Base-by-base conservation (phyloP, 2,113 vertebrate genomes). In the Forbesichthys agassizii region DNA sequence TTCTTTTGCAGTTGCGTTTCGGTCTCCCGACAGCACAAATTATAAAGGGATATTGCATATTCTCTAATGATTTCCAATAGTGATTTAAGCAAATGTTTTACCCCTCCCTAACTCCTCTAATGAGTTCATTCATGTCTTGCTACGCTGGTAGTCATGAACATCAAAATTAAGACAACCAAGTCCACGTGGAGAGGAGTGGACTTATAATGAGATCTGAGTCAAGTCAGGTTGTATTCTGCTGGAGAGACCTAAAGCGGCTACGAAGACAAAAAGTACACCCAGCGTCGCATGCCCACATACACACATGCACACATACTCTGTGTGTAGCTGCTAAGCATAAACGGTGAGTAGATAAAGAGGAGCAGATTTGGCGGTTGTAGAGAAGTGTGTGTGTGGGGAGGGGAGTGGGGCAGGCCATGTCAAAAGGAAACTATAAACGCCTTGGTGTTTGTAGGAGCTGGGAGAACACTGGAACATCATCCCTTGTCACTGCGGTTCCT, bases 21-120 rank as follows among this genome's bases (percentile, higher is more conserved):
- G 87, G 81, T 75, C 77, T 85, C 78, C 78, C n/a, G 68, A 83
- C 74, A 73, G 65, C 84, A 67, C 0, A 27, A 83, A 90, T 75
- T 88, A 81, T 81, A 84, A 89, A 87, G 84, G 84, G 83, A 90
- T 89, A 89, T 90, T 90, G 65, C 78, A 81, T 76, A 72, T 87
- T 89, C 73, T 49, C 83, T 86, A 89, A 88, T 88, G 87, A 90
- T 90, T 91, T 91, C 86, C 82, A 89, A 82, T 77, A 53, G 77
- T 79, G 78, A 90, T 88, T 88, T 82, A 63, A 60, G 77, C 74
- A 76, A 83, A 75, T 3, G 69, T 52, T 49, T 53, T 46, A 64
- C 46, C 42, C 57, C 16, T 27, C n/a, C 76, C 9, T 56, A 6
- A 16, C 9, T 66, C 48, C 82, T 63, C 47, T 49, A 64, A 36